phyloP scores from a whole-genome alignment of 2,797 vertebrate genomes.

The Oryzias sinensis region DNA sequence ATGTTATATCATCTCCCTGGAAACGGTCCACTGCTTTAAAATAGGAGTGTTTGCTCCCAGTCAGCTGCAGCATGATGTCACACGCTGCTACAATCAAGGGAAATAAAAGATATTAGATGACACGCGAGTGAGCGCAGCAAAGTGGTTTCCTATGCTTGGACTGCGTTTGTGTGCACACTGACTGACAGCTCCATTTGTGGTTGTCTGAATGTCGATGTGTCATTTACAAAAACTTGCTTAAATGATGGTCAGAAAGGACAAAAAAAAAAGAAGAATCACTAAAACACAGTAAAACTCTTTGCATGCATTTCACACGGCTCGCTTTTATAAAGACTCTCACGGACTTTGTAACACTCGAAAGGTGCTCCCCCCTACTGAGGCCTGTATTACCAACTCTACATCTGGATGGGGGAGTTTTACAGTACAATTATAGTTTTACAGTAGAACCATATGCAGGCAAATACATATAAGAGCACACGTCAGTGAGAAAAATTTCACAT shows the following conservation, averaged over 20 bases:
- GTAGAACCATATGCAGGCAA: conserved; percentile 56
- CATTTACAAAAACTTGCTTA: conserved; percentile 55
- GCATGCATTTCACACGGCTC: conserved; percentile 28
- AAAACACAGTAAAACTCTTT: conserved; percentile 1
- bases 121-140: conserved; percentile 62
- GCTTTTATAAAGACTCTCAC: conserved; percentile 55
- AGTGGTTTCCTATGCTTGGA: conserved; percentile 57
- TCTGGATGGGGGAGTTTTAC: conserved; percentile 63
- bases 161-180: conserved; percentile 47
- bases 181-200: conserved; percentile 48
- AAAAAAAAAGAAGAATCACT: not conserved
- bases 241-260: too few species aligned
- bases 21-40: conserved; percentile 66
- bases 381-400: conserved; percentile 65
- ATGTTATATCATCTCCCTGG: conserved; percentile 75
- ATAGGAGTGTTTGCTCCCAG: conserved; percentile 66
- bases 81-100: conserved; percentile 67
- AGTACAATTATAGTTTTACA: conserved; percentile 62
- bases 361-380: conserved; percentile 62
- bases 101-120: conserved; percentile 63
- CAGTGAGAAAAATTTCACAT: conserved; percentile 11
- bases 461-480: conserved; percentile 33
- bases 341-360: conserved; percentile 57
- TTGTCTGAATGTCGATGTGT: conserved; percentile 47
- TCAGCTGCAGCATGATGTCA: conserved; percentile 78